These are phyloP conservation scores for Typhlomys cinereus DNA, from an alignment of 2,113 vertebrate genomes.

Conservation along the genomic window DNA sequence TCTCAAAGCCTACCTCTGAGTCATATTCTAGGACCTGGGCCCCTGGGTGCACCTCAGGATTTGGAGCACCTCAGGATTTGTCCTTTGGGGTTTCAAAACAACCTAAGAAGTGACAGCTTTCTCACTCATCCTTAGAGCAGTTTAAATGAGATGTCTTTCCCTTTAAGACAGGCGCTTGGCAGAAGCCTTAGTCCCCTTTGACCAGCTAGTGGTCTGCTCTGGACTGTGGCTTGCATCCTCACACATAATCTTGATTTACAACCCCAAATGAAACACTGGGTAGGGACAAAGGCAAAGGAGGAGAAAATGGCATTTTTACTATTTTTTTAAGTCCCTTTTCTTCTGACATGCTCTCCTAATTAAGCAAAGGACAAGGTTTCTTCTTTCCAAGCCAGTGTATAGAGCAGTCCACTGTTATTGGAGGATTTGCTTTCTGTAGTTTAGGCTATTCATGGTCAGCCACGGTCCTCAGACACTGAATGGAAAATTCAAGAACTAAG, in stretches of 20 bases:
- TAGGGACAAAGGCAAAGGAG: not conserved
- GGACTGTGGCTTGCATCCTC: not conserved
- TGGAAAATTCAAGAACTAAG: not conserved
- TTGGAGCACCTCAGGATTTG: not conserved
- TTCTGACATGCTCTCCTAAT: conserved; percentile 17
- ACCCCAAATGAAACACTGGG: not conserved
- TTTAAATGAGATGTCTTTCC: not conserved
- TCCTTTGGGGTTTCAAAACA: not conserved
- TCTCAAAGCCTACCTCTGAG: not conserved
- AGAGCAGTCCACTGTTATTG: not conserved
- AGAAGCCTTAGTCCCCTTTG: not conserved
- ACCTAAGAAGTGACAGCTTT: not conserved
- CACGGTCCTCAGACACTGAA: not conserved
- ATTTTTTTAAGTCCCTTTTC: too few species aligned
- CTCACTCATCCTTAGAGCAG: not conserved
- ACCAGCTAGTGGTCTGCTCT: not conserved
- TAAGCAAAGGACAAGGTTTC: conserved; percentile 36
- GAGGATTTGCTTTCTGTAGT: not conserved
- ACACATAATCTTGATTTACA: conserved; percentile 17
- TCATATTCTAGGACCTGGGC: not conserved
- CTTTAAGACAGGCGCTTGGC: not conserved
- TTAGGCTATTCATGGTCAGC: not conserved
- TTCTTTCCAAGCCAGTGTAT: not conserved
- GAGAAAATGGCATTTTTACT: not conserved
- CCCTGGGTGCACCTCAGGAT: not conserved